These are phyloP conservation scores for Lipophrys pholis DNA, from an alignment of 2,113 vertebrate genomes.

Conservation along the genomic window DNA sequence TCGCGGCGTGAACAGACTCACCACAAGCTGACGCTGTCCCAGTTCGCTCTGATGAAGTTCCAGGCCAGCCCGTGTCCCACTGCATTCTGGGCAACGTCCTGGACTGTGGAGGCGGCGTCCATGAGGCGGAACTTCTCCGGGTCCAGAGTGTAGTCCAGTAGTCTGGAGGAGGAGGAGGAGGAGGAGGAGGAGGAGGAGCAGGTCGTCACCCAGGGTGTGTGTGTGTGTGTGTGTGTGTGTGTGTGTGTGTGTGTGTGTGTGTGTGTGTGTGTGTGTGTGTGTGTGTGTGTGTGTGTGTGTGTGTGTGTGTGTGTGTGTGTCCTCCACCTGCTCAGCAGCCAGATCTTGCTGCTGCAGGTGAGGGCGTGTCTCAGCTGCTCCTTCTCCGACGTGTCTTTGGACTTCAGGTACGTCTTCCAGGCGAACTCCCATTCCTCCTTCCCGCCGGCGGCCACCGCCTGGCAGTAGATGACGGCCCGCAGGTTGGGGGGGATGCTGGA, in stretches of 20 bases:
- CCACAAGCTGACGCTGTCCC: constrained; percentile 59
- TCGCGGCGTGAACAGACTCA: too few species aligned
- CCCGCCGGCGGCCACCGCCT: constrained; percentile 84
- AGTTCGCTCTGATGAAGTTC: constrained; percentile 90
- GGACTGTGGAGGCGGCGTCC: constrained; percentile 85
- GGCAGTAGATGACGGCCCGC: constrained; percentile 89
- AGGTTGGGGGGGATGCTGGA: constrained; percentile 88
- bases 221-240: too few species aligned
- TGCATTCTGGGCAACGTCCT: constrained; percentile 84
- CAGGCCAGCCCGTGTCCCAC: constrained; percentile 89
- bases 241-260: too few species aligned
- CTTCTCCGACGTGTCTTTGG: constrained; percentile 80
- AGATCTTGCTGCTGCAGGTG: constrained; percentile 86
- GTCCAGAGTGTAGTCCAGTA: constrained; percentile 88
- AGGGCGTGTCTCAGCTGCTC: constrained; percentile 87
- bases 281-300: too few species aligned
- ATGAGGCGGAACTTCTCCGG: constrained; percentile 86
- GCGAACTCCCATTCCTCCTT: constrained; percentile 88
- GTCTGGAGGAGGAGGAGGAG: constrained; percentile 80
- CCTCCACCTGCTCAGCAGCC: constrained; percentile 90
- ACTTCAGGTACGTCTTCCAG: constrained; percentile 79
- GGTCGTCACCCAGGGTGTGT: too few species aligned
- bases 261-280: too few species aligned
- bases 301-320: too few species aligned
- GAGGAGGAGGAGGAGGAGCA: constrained; percentile 6